phyloP scores from a whole-genome alignment of 1,140 invertebrate genomes.

The Thaumetopoea pityocampa region DNA sequence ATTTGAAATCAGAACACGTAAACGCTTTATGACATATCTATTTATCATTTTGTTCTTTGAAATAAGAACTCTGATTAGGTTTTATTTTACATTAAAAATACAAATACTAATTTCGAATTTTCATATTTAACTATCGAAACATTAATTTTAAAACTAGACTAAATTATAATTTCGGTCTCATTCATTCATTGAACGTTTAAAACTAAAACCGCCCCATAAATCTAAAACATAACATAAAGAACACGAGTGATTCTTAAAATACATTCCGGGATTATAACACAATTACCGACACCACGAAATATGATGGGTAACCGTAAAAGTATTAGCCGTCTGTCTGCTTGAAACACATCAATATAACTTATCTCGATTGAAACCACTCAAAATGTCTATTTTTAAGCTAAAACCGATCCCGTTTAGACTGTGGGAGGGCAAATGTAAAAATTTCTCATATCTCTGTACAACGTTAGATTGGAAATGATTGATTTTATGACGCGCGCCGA shows the following conservation, averaged over 20 bases:
- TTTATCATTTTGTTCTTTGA: too few relatives aligned
- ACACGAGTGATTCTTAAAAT: conserved; percentile 12
- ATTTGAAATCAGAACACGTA: too few relatives aligned
- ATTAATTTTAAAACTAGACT: too few relatives aligned
- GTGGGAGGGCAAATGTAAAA: conserved; percentile 31
- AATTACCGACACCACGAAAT: conserved; percentile 14
- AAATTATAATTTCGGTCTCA: too few relatives aligned
- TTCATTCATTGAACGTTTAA: too few relatives aligned
- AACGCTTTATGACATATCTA: too few relatives aligned
- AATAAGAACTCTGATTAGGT: too few relatives aligned
- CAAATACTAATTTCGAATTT: too few relatives aligned
- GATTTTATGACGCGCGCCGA: conserved; percentile 29
- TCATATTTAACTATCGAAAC: too few relatives aligned
- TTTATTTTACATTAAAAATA: too few relatives aligned
- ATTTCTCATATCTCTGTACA: conserved; percentile 25
- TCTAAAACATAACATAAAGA: conserved; percentile 17
- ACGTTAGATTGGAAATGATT: conserved; percentile 26
- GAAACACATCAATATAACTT: conserved; percentile 32
- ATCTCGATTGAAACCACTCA: conserved; percentile 28
- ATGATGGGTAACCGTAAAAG: conserved; percentile 19
- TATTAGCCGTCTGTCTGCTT: conserved; percentile 25
- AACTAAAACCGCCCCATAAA: too few relatives aligned
- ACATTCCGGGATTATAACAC: conserved; percentile 21
- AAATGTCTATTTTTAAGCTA: conserved; percentile 35
- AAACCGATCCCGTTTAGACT: conserved; percentile 21